These are phyloP conservation scores for Aegithalos caudatus DNA, from an alignment of 2,113 vertebrate species.

Conservation along the genomic window DNA sequence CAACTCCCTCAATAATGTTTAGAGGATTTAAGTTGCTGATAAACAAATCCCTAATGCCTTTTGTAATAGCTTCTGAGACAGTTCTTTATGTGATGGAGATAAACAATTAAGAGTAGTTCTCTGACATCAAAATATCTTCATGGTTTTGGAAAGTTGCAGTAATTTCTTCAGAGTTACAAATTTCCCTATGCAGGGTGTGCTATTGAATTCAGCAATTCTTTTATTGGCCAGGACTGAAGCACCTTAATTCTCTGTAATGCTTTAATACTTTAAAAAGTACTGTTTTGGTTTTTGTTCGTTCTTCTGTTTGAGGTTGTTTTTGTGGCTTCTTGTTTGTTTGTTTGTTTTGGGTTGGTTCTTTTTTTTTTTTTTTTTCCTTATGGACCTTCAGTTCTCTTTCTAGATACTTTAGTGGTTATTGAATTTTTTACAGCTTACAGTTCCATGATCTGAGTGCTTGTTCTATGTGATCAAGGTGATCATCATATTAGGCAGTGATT, in stretches of 20 bases:
- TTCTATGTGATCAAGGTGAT: background rate
- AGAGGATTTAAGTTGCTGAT: background rate
- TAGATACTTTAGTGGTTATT: background rate
- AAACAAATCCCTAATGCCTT: background rate
- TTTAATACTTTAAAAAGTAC: background rate
- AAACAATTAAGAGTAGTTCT: background rate
- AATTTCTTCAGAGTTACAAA: background rate
- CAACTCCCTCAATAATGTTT: background rate
- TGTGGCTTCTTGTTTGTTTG: too few relatives aligned
- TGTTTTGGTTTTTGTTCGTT: fast-evolving
- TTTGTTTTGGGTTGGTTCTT: too few relatives aligned
- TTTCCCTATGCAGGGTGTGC: background rate
- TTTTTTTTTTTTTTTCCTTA: too few relatives aligned
- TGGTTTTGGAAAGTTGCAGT: background rate
- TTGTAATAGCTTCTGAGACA: background rate
- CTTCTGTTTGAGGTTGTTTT: background rate
- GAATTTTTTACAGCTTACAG: background rate
- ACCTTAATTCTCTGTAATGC: background rate
- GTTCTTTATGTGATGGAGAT: background rate
- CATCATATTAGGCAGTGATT: background rate
- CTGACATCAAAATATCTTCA: background rate
- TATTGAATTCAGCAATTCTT: background rate
- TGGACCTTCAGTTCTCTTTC: background rate
- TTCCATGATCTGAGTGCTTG: background rate
- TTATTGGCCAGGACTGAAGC: background rate